Evolutionary conservation across 2,113 vertebrate genomes (phyloP).

Genomic region (Phalacrocorax pelagicus): DNA sequence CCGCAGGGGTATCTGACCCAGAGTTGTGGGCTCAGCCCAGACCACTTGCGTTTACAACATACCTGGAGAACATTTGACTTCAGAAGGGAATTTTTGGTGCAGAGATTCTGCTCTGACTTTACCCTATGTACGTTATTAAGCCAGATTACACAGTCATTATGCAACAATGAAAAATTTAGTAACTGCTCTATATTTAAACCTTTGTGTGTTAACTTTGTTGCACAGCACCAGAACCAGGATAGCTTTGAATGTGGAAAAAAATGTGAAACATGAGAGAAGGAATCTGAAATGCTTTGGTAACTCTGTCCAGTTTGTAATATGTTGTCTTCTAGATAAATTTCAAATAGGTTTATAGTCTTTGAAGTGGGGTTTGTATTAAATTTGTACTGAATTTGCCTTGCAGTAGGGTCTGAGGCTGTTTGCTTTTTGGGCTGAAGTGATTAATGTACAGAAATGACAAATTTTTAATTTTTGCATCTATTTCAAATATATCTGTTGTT

Average conservation of each 20-base stretch:
- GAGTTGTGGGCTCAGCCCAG: background rate
- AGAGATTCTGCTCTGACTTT: background rate
- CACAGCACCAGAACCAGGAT: background rate
- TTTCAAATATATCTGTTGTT: background rate
- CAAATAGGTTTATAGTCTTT: background rate
- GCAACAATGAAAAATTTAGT: conserved; percentile 29
- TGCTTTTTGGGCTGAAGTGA: background rate
- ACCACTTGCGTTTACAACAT: background rate
- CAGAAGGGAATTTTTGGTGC: background rate
- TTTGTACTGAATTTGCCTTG: background rate
- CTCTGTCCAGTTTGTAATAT: background rate
- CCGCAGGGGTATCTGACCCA: background rate
- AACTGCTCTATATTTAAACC: conserved; percentile 43
- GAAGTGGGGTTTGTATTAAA: background rate
- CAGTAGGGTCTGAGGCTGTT: background rate
- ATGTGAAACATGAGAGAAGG: background rate
- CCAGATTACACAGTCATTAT: conserved; percentile 25
- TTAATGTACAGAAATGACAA: background rate
- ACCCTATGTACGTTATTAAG: background rate
- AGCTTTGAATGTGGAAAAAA: background rate
- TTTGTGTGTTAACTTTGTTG: conserved; percentile 33
- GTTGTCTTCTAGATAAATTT: background rate
- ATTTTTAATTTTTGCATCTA: background rate
- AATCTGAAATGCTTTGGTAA: background rate
- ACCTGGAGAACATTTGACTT: background rate